Conservation (phyloP, 2,113 vertebrate species). For the Bucco capensis region DNA sequence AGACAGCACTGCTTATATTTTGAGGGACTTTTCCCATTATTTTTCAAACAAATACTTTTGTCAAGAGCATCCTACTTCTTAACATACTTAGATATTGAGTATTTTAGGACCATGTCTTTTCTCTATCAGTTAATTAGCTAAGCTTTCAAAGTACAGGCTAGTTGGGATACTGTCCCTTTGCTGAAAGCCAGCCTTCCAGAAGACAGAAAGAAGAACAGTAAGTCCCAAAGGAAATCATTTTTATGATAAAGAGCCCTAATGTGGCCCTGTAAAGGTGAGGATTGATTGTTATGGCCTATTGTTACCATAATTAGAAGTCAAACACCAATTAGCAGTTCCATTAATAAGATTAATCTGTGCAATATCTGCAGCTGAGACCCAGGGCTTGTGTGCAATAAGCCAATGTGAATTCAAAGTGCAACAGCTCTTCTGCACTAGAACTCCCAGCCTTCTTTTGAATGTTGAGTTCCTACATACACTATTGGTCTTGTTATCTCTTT, state of each 20-base stretch:
- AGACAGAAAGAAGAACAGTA: conserved; percentile 21
- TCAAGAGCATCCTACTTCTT: neutral
- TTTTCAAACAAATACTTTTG: conserved; percentile 32
- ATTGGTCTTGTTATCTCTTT: neutral
- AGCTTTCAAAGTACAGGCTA: neutral
- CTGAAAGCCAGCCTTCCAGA: conserved; percentile 42
- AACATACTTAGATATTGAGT: neutral
- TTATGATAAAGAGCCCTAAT: conserved; percentile 49
- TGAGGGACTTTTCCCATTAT: neutral
- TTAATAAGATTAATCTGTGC: conserved; percentile 68
- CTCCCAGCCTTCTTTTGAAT: neutral
- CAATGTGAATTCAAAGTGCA: conserved; percentile 25
- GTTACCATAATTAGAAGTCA: conserved; percentile 69
- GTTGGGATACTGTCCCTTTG: neutral
- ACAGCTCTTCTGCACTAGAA: neutral
- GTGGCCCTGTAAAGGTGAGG: conserved; percentile 40
- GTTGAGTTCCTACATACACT: neutral
- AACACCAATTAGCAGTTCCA: conserved; percentile 64
- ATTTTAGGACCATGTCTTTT: conserved; percentile 32
- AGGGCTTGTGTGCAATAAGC: neutral
- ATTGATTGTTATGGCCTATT: conserved; percentile 59
- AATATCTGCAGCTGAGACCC: conserved; percentile 67
- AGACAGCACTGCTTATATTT: neutral
- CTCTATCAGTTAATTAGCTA: conserved; percentile 40
- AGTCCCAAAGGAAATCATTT: conserved; percentile 49